Percentiles rank a stretch among this genome's conserved stretches.
Conservation (phyloP, 2,797 vertebrate species). For the Scolopax rusticola region DNA sequence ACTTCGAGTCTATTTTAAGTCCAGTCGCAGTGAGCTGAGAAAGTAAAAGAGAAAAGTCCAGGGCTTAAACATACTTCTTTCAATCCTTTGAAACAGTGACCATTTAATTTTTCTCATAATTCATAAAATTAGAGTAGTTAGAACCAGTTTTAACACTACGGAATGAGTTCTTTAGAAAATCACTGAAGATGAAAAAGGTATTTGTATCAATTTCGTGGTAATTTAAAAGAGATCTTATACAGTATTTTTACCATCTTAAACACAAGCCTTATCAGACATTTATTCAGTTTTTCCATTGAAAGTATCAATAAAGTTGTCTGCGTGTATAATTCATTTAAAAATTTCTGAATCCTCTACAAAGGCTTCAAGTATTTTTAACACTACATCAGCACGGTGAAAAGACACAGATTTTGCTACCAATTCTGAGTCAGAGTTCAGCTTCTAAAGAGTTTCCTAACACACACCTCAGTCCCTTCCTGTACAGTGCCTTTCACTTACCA, state of each 20-base stretch:
- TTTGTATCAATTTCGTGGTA: not conserved
- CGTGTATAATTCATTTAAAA: not conserved
- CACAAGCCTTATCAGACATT: not conserved
- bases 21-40: not conserved
- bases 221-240: not conserved
- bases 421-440: not conserved
- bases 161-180: not conserved
- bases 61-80: not conserved
- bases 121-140: constrained; percentile 12
- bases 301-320: not conserved
- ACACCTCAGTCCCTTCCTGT: not conserved
- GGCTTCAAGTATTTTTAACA: not conserved
- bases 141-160: not conserved
- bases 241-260: not conserved
- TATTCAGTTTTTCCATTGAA: not conserved
- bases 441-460: not conserved
- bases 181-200: not conserved
- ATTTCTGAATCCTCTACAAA: not conserved
- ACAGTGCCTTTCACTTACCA: not conserved
- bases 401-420: not conserved
- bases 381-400: not conserved
- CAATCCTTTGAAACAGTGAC: not conserved
- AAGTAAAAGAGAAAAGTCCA: not conserved
- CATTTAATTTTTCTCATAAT: not conserved
- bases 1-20: not conserved